phyloP scores from a whole-genome alignment of 2,888 invertebrate genomes.

The Tillus elongatus region DNA sequence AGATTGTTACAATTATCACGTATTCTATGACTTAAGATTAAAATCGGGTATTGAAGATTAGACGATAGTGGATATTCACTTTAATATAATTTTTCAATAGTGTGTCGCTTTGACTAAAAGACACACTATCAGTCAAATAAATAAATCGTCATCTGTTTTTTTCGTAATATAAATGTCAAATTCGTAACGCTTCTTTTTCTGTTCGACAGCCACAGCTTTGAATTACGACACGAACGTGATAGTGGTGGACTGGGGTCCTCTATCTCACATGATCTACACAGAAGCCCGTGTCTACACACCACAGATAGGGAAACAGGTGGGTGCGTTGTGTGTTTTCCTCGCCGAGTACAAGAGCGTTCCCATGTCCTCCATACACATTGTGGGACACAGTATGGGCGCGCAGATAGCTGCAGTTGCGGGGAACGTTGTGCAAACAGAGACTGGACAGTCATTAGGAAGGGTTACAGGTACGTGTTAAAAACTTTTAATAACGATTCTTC shows the following conservation, averaged over 20 bases:
- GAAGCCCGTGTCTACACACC: slow-evolving; percentile 43
- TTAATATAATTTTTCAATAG: too few species aligned
- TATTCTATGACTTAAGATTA: too few species aligned
- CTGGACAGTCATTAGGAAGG: slow-evolving; percentile 34
- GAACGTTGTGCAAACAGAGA: slow-evolving; percentile 30
- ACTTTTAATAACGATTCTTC: too few species aligned
- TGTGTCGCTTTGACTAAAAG: too few species aligned
- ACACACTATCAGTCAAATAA: too few species aligned
- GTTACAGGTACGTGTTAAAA: slow-evolving; percentile 38
- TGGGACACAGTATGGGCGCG: slow-evolving; percentile 48
- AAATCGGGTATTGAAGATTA: too few species aligned
- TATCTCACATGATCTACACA: slow-evolving; percentile 43
- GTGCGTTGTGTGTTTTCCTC: slow-evolving; percentile 31
- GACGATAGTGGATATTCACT: too few species aligned
- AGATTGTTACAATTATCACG: too few species aligned
- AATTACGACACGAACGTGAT: slow-evolving; percentile 41
- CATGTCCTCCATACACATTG: slow-evolving; percentile 37
- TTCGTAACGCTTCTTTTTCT: too few species aligned
- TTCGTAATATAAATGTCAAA: too few species aligned
- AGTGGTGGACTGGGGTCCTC: slow-evolving; percentile 47
- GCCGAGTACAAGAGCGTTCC: slow-evolving; percentile 22
- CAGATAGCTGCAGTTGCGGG: slow-evolving; percentile 45
- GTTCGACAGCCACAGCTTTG: slow-evolving; percentile 32
- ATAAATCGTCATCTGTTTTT: too few species aligned
- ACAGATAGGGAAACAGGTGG: slow-evolving; percentile 41